Percentiles rank a stretch among this genome's conserved stretches.
Conservation (phyloP, 2,888 invertebrate species). For the Hartigia nigra region DNA sequence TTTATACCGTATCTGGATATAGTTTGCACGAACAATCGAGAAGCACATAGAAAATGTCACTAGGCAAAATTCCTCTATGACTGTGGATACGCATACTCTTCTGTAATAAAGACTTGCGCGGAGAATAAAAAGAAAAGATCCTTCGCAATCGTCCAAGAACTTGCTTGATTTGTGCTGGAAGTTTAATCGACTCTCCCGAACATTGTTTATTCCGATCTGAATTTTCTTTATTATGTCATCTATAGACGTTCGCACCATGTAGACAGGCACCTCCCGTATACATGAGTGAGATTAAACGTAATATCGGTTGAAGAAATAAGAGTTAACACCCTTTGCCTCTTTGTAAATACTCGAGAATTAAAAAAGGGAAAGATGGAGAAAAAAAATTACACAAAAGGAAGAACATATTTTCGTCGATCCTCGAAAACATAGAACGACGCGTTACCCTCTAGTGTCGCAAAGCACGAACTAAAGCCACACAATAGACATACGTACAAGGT, state of each 20-base stretch:
- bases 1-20: neutral
- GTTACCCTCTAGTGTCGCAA: neutral
- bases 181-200: neutral
- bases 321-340: neutral
- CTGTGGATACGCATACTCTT: neutral
- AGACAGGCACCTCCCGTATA: neutral
- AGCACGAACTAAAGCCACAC: neutral
- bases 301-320: neutral
- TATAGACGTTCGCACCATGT: neutral
- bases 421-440: neutral
- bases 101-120: neutral
- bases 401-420: neutral
- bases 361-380: neutral
- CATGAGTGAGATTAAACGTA: neutral
- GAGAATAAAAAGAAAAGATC: neutral
- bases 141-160: neutral
- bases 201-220: neutral
- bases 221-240: neutral
- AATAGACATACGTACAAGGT: neutral
- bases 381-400: neutral
- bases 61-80: neutral
- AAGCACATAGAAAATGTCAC: neutral
- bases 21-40: neutral
- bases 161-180: neutral
- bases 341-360: neutral